These are phyloP conservation scores for Rhagonycha lutea DNA, from an alignment of 2,888 invertebrate genomes.

Conservation along the genomic window DNA sequence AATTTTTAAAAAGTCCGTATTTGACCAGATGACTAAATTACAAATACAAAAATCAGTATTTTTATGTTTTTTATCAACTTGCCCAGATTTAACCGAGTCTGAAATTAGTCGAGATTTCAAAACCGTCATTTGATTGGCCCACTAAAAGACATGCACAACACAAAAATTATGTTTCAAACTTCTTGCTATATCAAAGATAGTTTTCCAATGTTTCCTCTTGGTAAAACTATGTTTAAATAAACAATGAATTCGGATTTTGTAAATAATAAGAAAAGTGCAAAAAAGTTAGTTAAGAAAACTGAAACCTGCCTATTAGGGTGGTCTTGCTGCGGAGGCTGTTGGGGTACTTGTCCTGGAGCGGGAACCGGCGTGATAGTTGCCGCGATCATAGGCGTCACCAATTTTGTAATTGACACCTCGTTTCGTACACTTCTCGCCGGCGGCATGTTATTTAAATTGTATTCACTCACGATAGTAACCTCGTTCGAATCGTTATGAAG, in stretches of 20 bases:
- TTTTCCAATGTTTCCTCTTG: neutral
- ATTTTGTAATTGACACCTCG: conserved; percentile 51
- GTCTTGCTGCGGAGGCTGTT: conserved; percentile 32
- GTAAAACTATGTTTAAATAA: neutral
- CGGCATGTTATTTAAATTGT: conserved; percentile 50
- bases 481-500: conserved; percentile 61
- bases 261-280: neutral
- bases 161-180: neutral
- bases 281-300: neutral
- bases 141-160: neutral
- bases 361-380: conserved; percentile 72
- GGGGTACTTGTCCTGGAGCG: conserved; percentile 43
- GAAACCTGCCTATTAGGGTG: conserved; percentile 31
- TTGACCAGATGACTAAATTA: no score
- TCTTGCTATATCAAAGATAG: neutral
- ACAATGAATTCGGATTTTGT: neutral
- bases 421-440: conserved; percentile 39
- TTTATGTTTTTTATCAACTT: neutral
- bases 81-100: neutral
- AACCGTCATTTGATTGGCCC: neutral
- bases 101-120: neutral
- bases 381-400: conserved; percentile 62
- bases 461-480: conserved; percentile 61
- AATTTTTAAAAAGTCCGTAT: no score
- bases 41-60: no score